Percentiles rank a stretch among this genome's conserved stretches.
These are phyloP conservation scores for Trididemnum nubilum DNA, from an alignment of 23 tunicate genomes.

Conservation along the genomic window DNA sequence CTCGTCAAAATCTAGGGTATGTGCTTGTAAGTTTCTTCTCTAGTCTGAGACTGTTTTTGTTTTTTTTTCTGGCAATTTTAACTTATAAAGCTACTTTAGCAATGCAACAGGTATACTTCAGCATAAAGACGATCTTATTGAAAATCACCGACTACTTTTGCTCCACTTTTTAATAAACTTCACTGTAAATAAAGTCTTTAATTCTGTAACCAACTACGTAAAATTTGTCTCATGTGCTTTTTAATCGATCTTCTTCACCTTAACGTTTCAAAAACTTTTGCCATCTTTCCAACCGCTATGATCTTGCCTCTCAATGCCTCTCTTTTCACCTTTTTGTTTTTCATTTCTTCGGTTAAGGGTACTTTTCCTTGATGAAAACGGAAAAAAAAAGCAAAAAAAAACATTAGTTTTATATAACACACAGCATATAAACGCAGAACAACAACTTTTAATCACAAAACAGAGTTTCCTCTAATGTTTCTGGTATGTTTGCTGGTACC, in stretches of 20 bases:
- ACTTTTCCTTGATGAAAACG: too few relatives aligned
- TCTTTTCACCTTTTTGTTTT: constrained; percentile 30
- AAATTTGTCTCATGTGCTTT: background rate
- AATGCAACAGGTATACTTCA: too few relatives aligned
- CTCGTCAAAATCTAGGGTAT: too few relatives aligned
- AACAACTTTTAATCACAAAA: background rate
- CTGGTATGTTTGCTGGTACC: too few relatives aligned
- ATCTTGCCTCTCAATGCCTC: constrained; percentile 77
- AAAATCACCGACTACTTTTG: too few relatives aligned
- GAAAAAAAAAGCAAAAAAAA: background rate
- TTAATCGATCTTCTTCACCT: constrained; percentile 38
- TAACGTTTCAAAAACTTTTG: constrained; percentile 67
- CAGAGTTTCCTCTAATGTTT: too few relatives aligned
- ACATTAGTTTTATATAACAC: background rate
- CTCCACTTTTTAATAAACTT: background rate
- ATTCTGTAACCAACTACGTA: too few relatives aligned
- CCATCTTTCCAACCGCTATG: constrained; percentile 92
- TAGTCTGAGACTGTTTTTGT: too few relatives aligned
- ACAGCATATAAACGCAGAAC: background rate
- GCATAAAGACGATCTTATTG: too few relatives aligned
- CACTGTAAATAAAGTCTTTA: background rate
- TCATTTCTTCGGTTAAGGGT: constrained; percentile 18
- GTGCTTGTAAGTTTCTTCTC: too few relatives aligned
- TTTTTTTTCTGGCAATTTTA: too few relatives aligned
- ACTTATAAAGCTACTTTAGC: too few relatives aligned